phyloP scores from a whole-genome alignment of 2,888 invertebrate genomes.

The Hirtodrosophila trivittata region DNA sequence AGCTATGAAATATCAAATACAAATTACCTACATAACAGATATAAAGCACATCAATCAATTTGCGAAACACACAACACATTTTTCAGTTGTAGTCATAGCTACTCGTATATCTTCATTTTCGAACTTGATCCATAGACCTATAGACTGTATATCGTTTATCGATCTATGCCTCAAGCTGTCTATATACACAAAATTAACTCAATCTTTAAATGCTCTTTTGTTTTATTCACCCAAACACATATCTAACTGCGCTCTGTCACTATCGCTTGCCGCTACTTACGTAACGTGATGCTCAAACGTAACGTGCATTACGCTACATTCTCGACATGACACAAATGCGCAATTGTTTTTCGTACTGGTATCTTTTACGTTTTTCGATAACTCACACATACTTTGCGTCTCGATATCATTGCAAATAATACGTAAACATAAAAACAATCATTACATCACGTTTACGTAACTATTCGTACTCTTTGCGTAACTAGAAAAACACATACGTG shows the following conservation, averaged over 20 bases:
- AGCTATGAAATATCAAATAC: conserved; percentile 75
- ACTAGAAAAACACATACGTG: conserved; percentile 74
- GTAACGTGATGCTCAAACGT: conserved; percentile 46
- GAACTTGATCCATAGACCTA: conserved; percentile 18
- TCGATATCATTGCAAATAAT: conserved; percentile 49
- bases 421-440: conserved; percentile 27
- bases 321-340: conserved; percentile 38
- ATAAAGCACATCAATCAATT: conserved; percentile 69
- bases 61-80: conserved; percentile 28
- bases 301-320: conserved; percentile 43
- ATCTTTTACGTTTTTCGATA: conserved; percentile 22
- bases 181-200: conserved; percentile 12
- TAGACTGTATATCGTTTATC: background rate
- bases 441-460: conserved; percentile 55
- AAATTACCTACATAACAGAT: conserved; percentile 70
- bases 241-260: conserved; percentile 45
- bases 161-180: conserved; percentile 24
- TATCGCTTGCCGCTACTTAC: conserved; percentile 54
- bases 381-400: conserved; percentile 16
- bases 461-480: conserved; percentile 52
- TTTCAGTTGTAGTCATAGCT: conserved; percentile 37
- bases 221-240: conserved; percentile 15
- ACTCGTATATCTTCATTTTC: conserved; percentile 9
- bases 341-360: conserved; percentile 37
- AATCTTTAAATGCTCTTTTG: conserved; percentile 15